These are phyloP conservation scores for Reticulitermes lucifugus DNA, from an alignment of 2,888 invertebrate genomes.

Conservation along the genomic window DNA sequence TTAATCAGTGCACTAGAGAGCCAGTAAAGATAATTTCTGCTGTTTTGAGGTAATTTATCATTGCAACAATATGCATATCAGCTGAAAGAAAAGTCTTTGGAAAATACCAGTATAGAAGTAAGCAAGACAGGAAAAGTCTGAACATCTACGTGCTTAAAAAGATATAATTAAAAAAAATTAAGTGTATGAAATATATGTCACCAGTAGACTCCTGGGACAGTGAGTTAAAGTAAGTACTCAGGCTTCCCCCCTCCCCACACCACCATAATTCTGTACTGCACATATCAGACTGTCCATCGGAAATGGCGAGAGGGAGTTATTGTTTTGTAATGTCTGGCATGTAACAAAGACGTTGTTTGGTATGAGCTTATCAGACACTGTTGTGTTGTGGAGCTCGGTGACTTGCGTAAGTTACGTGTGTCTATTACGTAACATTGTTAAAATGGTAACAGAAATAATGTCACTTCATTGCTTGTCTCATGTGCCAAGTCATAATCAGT, in stretches of 20 bases:
- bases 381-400: no score
- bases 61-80: no score
- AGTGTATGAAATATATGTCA: not conserved
- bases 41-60: no score
- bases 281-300: not conserved
- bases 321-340: not conserved
- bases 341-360: not conserved
- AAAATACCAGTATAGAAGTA: no score
- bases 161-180: no score
- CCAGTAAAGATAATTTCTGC: no score
- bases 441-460: not conserved
- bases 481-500: not conserved
- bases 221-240: not conserved
- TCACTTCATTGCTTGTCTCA: not conserved
- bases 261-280: not conserved
- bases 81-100: no score
- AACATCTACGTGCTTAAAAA: no score
- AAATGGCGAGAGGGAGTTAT: not conserved
- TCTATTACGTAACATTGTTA: not conserved
- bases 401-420: not conserved
- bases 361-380: no score
- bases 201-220: not conserved
- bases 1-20: no score
- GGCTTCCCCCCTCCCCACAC: not conserved
- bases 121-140: no score